Percentiles rank a stretch among this genome's conserved stretches.
phyloP scores from a whole-genome alignment of 2,888 invertebrate genomes.

The Drosophila anomalata region DNA sequence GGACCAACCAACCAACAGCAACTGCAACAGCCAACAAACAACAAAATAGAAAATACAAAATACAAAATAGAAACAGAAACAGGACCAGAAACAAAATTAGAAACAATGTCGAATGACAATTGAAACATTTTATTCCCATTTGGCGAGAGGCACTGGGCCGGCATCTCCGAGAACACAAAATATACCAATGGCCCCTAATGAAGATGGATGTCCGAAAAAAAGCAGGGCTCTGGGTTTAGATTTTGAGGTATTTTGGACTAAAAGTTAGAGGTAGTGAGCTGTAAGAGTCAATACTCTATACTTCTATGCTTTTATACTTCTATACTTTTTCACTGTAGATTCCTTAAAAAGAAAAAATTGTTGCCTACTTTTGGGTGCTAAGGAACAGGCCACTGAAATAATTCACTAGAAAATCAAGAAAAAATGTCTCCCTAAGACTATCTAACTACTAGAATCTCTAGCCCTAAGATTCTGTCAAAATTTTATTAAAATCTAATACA shows the following conservation, averaged over 20 bases:
- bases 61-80: constrained; percentile 1
- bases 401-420: too few species aligned
- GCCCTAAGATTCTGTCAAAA: too few species aligned
- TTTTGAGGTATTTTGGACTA: neutral
- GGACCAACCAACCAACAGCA: constrained; percentile 4
- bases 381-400: too few species aligned
- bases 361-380: too few species aligned
- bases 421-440: too few species aligned
- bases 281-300: too few species aligned
- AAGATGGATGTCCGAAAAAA: constrained; percentile 28
- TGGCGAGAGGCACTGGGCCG: constrained; percentile 3
- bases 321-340: too few species aligned
- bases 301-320: too few species aligned
- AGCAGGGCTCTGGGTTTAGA: neutral
- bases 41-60: neutral
- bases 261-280: too few species aligned
- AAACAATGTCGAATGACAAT: constrained; percentile 44
- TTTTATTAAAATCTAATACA: neutral
- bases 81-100: constrained; percentile 23
- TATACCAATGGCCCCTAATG: constrained; percentile 19
- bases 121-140: constrained; percentile 43
- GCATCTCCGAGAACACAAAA: neutral
- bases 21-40: constrained; percentile 13
- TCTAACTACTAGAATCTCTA: too few species aligned
- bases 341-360: too few species aligned